phyloP scores from a whole-genome alignment of 2,888 invertebrate species.

The Abrostola triplasia region DNA sequence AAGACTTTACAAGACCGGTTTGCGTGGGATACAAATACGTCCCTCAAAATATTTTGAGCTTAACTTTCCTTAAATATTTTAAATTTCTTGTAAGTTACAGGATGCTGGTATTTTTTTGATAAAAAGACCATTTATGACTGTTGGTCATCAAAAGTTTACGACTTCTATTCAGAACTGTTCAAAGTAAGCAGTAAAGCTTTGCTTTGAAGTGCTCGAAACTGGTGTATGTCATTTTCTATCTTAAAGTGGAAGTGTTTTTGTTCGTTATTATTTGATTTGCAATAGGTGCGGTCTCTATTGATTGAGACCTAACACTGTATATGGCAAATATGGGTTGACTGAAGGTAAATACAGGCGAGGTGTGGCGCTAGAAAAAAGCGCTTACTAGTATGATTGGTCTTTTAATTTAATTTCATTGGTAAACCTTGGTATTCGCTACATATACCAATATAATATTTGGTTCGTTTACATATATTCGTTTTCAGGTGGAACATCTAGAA shows the following conservation, averaged over 20 bases:
- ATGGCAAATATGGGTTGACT: background rate
- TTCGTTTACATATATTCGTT: background rate
- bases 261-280: slow-evolving; percentile 13
- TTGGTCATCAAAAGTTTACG: slow-evolving; percentile 62
- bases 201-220: slow-evolving; percentile 67
- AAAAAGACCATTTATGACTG: slow-evolving; percentile 42
- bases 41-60: slow-evolving; percentile 9
- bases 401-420: background rate
- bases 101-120: slow-evolving; percentile 42
- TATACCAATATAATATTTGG: too few relatives aligned
- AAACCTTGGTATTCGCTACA: too few relatives aligned
- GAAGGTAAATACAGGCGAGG: background rate
- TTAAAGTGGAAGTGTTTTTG: slow-evolving; percentile 22
- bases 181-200: slow-evolving; percentile 65
- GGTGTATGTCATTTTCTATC: slow-evolving; percentile 61
- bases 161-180: slow-evolving; percentile 62
- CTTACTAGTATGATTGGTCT: slow-evolving; percentile 3
- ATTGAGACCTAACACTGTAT: background rate
- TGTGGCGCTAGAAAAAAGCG: background rate
- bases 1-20: slow-evolving; percentile 37
- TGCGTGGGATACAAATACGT: slow-evolving; percentile 23
- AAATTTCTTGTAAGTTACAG: slow-evolving; percentile 30
- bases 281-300: slow-evolving; percentile 3
- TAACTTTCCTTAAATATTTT: slow-evolving; percentile 26
- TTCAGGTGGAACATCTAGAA: slow-evolving; percentile 11